Evolutionary conservation across 2,797 vertebrate genomes (phyloP).

Genomic region (Acridotheres tristis): DNA sequence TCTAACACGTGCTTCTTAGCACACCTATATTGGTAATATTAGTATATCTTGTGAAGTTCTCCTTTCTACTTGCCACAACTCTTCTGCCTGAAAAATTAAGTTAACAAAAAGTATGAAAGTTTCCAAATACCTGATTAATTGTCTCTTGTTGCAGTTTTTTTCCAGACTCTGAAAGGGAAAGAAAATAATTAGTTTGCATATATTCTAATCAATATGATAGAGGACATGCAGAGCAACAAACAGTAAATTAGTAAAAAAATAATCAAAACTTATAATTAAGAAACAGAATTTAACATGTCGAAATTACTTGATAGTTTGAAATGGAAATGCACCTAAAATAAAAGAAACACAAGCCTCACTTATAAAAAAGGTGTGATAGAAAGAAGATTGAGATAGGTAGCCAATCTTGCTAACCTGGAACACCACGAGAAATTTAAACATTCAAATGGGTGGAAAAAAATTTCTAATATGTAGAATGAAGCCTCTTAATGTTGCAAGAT

Average conservation of each 20-base stretch:
- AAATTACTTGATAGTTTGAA: neutral
- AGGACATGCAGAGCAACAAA: neutral
- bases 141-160: conserved; percentile 56
- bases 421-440: neutral
- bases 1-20: neutral
- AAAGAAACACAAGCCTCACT: neutral
- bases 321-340: neutral
- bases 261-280: neutral
- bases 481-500: neutral
- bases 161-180: conserved; percentile 76
- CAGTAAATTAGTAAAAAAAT: neutral
- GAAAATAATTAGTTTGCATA: conserved; percentile 11
- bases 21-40: neutral
- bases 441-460: neutral
- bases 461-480: neutral
- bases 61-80: neutral
- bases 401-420: neutral
- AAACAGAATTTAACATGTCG: neutral
- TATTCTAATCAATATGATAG: neutral
- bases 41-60: neutral
- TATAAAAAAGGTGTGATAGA: neutral
- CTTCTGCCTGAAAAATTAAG: neutral
- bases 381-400: neutral
- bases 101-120: neutral
- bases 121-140: conserved; percentile 71